These are phyloP conservation scores for Aspidoscelis tigris DNA, from an alignment of 2,113 vertebrate genomes.

Conservation along the genomic window DNA sequence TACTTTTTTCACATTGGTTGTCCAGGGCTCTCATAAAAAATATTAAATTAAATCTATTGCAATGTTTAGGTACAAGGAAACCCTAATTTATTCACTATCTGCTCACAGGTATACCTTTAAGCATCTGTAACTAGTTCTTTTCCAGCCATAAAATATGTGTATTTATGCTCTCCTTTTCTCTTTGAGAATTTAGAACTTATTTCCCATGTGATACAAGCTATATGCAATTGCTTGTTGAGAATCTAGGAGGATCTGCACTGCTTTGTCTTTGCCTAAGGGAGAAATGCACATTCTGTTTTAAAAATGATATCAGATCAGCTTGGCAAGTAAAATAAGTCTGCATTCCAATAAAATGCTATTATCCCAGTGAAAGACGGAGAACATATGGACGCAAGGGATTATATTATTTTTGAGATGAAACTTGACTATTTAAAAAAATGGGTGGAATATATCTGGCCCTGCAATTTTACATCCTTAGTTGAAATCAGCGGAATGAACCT, in stretches of 20 bases:
- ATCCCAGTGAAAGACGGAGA: neutral
- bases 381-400: neutral
- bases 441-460: neutral
- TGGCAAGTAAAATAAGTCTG: slow-evolving; percentile 3
- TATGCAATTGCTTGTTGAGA: slow-evolving; percentile 8
- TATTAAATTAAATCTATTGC: slow-evolving; percentile 26
- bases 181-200: neutral
- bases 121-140: neutral
- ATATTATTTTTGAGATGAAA: neutral
- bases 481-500: slow-evolving; percentile 13
- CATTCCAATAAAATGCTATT: neutral
- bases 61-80: neutral
- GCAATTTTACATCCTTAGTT: neutral
- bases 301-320: neutral
- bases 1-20: neutral
- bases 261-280: neutral
- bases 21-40: neutral
- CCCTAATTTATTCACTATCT: neutral
- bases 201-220: slow-evolving; percentile 7
- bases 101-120: neutral
- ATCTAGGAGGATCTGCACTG: neutral
- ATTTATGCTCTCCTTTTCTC: slow-evolving; percentile 15
- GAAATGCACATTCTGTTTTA: neutral
- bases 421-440: neutral
- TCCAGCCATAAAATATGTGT: neutral